These are phyloP conservation scores for Oscheius sp. DNA, from an alignment of 2,888 invertebrate species.

Conservation along the genomic window DNA sequence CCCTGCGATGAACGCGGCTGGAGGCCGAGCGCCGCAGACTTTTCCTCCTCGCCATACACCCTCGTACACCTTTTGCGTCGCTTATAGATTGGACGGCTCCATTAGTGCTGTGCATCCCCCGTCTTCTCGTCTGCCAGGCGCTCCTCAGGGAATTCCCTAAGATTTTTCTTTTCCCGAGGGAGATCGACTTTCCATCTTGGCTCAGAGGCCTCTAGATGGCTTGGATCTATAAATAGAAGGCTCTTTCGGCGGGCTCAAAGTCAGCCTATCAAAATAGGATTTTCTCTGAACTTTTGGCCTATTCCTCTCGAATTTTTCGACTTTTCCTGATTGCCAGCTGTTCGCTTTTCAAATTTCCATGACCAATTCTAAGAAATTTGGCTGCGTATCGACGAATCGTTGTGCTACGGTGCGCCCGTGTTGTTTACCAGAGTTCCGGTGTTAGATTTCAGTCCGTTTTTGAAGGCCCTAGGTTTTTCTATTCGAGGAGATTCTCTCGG, in stretches of 20 bases:
- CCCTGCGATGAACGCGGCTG: neutral
- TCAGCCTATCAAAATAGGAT: neutral
- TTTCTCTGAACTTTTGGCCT: too few species aligned
- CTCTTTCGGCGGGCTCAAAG: neutral
- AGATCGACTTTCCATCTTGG: too few species aligned
- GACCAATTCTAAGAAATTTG: neutral
- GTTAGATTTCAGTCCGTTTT: constrained; percentile 23
- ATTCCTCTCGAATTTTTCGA: neutral
- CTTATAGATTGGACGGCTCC: constrained; percentile 26
- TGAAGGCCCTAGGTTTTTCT: neutral
- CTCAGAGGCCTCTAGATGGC: neutral
- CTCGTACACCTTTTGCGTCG: constrained; percentile 26
- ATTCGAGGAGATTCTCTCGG: neutral
- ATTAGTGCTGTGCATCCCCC: constrained; percentile 22
- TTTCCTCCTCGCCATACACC: constrained; percentile 5
- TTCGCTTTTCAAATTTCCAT: neutral
- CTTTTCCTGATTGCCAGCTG: neutral
- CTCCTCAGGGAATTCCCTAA: neutral
- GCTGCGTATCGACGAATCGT: neutral
- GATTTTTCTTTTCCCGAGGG: neutral
- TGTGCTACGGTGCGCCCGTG: constrained; percentile 1
- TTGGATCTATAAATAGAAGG: neutral
- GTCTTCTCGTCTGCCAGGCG: neutral
- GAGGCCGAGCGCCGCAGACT: constrained; percentile 4
- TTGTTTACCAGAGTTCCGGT: constrained; percentile 24